phyloP scores from a whole-genome alignment of 2,113 vertebrate genomes.

The Talpa occidentalis region DNA sequence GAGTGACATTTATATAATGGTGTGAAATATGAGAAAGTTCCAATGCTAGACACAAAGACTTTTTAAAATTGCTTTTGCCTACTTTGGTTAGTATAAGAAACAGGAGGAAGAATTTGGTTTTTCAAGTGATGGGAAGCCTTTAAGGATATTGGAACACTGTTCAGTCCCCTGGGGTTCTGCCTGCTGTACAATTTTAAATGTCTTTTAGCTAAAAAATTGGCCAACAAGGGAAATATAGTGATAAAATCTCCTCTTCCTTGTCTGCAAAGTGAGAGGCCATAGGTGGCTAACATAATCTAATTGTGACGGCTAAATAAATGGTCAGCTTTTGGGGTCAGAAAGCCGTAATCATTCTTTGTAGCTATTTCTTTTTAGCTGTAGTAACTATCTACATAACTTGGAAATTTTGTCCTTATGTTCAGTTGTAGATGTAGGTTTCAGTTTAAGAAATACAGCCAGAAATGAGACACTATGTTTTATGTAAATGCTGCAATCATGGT shows the following conservation, averaged over 20 bases:
- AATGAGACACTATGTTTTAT: constrained; percentile 21
- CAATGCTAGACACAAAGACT: constrained; percentile 85
- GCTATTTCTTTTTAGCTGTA: constrained; percentile 12
- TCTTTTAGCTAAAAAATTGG: constrained; percentile 85
- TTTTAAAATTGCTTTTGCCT: constrained; percentile 83
- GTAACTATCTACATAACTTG: background rate
- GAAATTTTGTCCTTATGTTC: constrained; percentile 45
- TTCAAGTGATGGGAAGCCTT: constrained; percentile 81
- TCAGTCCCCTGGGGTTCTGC: constrained; percentile 84
- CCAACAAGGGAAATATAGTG: constrained; percentile 81
- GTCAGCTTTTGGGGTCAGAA: constrained; percentile 63
- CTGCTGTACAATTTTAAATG: constrained; percentile 85
- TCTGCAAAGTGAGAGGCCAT: constrained; percentile 61
- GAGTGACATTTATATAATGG: constrained; percentile 85
- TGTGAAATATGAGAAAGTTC: constrained; percentile 85
- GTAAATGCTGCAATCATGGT: constrained; percentile 40
- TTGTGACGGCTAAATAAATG: constrained; percentile 41
- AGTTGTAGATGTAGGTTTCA: constrained; percentile 39
- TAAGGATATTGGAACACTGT: constrained; percentile 83
- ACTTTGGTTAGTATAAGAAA: constrained; percentile 83
- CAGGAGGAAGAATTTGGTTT: constrained; percentile 83
- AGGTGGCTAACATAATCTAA: constrained; percentile 56
- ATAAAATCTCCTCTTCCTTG: constrained; percentile 76
- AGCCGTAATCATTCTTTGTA: background rate
- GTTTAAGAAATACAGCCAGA: constrained; percentile 58